Base-by-base conservation (phyloP, 2,797 vertebrate species). In the Parauchenoglanis ngamensis region DNA sequence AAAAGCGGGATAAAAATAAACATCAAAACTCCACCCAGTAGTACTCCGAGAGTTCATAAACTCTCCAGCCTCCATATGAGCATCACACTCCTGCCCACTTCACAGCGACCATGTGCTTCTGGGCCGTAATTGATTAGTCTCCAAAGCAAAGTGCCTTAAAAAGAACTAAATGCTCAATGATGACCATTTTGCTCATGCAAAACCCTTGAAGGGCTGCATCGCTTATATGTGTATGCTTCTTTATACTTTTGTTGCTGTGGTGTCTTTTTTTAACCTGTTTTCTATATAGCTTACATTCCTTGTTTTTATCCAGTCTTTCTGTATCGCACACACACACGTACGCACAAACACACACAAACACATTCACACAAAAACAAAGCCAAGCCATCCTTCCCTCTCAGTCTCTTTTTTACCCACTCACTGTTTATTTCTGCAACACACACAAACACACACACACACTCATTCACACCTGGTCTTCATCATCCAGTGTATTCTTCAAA, bases 381-480 rank as follows among this genome's bases (percentile, higher is more conserved):
- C 11, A 70, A 75, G 63, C 83, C 6, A 15, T 68, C 67, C 31
- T 25, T 61, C 13, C 83, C 84, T 57, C 44, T 85, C 40, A 31
- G 23, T 84, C 46, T 10, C 54, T 57, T 19, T 57, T 57, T 79
- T 28, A 79, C 54, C 76, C 52, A 79, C 52, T 78, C 28, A 8
- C 54, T 79, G 76, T 57, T 57, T 79, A 79, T 79, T 79, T 57
- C 54, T 57, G 19, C 54, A 35, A 57, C 85, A 70, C 82, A 78
- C 56, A 52, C 63, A 61, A n/a, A 85, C 84, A 81, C 84, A 78
- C 83, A 68, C 3, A 78, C 6, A 54, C 6, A 56, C 15, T 31
- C 3, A 31, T 35, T 31, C n/a, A 77, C 77, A 79, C 90, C 90
- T 90, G 90, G 90, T 88, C 86, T 88, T 90, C 85, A 89, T 90